phyloP scores from a whole-genome alignment of 2,113 vertebrate genomes.

The Marmota monax region DNA sequence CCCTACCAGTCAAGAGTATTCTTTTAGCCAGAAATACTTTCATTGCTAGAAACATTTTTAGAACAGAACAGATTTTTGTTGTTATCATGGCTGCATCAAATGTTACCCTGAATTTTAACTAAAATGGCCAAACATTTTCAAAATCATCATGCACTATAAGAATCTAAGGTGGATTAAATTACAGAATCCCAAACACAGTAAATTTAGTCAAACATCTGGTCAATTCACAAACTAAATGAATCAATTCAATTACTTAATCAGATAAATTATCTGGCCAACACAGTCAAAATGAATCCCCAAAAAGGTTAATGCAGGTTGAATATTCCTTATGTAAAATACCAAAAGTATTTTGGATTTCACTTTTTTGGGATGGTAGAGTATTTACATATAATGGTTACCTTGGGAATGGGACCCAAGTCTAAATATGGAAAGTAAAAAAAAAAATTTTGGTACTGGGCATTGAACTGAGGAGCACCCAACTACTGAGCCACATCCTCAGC shows the following conservation, averaged over 20 bases:
- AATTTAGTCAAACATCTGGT: neutral
- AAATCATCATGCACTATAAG: neutral
- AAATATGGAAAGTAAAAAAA: neutral
- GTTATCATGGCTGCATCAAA: constrained; percentile 70
- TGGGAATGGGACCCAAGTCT: neutral
- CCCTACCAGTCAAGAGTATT: constrained; percentile 67
- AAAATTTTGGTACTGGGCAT: no score
- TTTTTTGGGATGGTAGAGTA: neutral
- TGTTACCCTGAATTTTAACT: constrained; percentile 53
- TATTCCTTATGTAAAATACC: neutral
- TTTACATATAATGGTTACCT: neutral
- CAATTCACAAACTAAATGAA: constrained; percentile 21
- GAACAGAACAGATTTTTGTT: constrained; percentile 74
- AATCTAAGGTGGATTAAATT: neutral
- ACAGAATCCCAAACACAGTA: neutral
- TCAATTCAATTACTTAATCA: neutral
- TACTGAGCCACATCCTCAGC: no score
- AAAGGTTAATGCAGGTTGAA: neutral
- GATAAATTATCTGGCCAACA: neutral
- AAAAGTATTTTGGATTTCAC: neutral
- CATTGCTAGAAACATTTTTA: constrained; percentile 76
- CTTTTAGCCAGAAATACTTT: constrained; percentile 74
- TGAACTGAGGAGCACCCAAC: no score
- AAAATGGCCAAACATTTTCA: constrained; percentile 69
- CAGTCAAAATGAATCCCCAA: neutral